Evolutionary conservation across 2,888 invertebrate genomes (phyloP).

Genomic region (Lydus trimaculatus): DNA sequence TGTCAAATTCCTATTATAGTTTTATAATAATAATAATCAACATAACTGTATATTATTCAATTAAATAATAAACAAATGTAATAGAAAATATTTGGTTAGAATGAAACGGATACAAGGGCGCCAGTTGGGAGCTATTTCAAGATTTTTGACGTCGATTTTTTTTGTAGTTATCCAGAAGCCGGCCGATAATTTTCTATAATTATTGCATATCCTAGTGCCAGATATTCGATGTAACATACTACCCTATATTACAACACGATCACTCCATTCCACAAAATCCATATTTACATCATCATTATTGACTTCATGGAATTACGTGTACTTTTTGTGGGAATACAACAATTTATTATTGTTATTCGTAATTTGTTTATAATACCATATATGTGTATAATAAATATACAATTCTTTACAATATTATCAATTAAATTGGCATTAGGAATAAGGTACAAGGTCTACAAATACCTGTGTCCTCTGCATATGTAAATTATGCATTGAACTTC

Average conservation of each 20-base stretch:
- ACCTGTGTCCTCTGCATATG: no score
- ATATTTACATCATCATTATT: background rate
- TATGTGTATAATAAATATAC: no score
- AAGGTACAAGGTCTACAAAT: background rate
- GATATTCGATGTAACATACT: background rate
- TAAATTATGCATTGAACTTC: background rate
- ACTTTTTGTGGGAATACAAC: no score
- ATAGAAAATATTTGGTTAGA: slow-evolving; percentile 18
- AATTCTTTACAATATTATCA: background rate
- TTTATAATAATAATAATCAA: no score
- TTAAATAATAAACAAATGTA: slow-evolving; percentile 36
- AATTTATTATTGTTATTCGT: no score
- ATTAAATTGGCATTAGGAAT: background rate
- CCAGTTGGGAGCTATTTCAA: slow-evolving; percentile 44
- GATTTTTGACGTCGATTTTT: slow-evolving; percentile 30
- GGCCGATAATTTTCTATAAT: slow-evolving; percentile 18
- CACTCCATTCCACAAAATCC: background rate
- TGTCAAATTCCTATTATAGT: no score
- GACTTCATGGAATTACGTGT: no score
- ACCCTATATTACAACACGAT: background rate
- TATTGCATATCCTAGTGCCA: slow-evolving; percentile 19
- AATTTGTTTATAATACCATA: background rate
- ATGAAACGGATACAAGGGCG: background rate
- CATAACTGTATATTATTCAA: slow-evolving; percentile 25
- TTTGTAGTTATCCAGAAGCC: slow-evolving; percentile 22